These are phyloP conservation scores for Amphibalanus amphitrite DNA, from an alignment of 1,140 invertebrate species.

Conservation along the genomic window DNA sequence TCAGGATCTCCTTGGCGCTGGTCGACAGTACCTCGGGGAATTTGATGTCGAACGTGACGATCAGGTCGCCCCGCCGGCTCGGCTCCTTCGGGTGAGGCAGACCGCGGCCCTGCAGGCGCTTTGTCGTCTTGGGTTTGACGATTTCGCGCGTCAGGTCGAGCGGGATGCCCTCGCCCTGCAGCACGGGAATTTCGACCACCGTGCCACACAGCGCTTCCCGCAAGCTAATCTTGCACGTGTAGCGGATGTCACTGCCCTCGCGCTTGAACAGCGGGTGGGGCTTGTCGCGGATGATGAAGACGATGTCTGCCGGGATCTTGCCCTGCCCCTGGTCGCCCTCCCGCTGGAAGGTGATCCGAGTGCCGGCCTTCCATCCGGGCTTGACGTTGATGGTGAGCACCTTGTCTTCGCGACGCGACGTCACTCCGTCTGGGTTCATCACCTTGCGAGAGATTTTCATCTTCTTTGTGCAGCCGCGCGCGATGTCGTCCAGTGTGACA, in stretches of 20 bases:
- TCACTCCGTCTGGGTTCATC: constrained; percentile 57
- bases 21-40: constrained; percentile 77
- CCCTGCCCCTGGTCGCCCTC: constrained; percentile 93
- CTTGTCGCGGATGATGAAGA: constrained; percentile 97
- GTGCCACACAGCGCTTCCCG: constrained; percentile 84
- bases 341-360: constrained; percentile 96
- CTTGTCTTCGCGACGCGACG: constrained; percentile 83
- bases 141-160: constrained; percentile 70
- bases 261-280: constrained; percentile 84
- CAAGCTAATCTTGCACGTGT: constrained; percentile 73
- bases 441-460: constrained; percentile 97
- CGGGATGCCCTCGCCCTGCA: constrained; percentile 65
- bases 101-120: constrained; percentile 79
- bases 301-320: constrained; percentile 96
- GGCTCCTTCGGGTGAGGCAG: constrained; percentile 90
- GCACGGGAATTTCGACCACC: constrained; percentile 75
- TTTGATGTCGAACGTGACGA: constrained; percentile 91
- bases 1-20: constrained; percentile 72
- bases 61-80: constrained; percentile 72
- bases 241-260: constrained; percentile 86
- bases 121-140: constrained; percentile 78
- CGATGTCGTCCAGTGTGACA: constrained; percentile 78
- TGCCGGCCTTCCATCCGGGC: constrained; percentile 97
- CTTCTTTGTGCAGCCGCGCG: constrained; percentile 89
- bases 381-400: constrained; percentile 96